A percentile compares a stretch with the other conserved stretches of the same genome.
phyloP scores from a whole-genome alignment of 2,888 invertebrate species.

The Uropetala carovei region DNA sequence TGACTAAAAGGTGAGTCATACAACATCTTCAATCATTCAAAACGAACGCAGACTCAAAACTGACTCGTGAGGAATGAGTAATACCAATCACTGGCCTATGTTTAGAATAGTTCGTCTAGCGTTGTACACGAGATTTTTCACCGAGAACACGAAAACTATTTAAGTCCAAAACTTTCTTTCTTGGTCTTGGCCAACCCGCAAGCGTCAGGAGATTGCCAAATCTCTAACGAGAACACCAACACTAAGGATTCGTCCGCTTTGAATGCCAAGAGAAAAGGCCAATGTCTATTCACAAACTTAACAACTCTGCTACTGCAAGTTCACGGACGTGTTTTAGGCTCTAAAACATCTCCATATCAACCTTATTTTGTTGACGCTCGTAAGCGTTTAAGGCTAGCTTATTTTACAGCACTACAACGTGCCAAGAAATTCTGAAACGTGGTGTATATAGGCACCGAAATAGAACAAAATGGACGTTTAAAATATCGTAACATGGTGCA shows the following conservation, averaged over 20 bases:
- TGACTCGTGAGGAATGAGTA: too few species aligned
- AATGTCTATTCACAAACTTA: background rate
- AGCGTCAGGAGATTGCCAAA: background rate
- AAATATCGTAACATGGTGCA: too few species aligned
- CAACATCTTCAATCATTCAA: too few species aligned
- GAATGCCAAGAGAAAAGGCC: background rate
- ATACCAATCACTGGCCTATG: too few species aligned
- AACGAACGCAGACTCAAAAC: too few species aligned
- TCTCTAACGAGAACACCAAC: background rate
- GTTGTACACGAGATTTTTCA: background rate
- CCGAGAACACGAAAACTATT: background rate
- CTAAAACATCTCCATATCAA: background rate
- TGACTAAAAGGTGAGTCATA: too few species aligned
- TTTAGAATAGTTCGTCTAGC: background rate
- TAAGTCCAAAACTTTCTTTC: background rate
- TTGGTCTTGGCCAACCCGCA: background rate
- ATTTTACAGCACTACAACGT: background rate
- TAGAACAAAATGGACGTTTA: background rate
- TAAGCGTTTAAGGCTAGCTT: background rate
- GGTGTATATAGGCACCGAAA: background rate
- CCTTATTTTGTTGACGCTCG: background rate
- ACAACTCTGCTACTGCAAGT: background rate
- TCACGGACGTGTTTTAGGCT: background rate
- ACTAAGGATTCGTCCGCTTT: background rate
- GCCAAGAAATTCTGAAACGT: background rate